Conservation (phyloP, 2,888 invertebrate species). For the Mimas tiliae region DNA sequence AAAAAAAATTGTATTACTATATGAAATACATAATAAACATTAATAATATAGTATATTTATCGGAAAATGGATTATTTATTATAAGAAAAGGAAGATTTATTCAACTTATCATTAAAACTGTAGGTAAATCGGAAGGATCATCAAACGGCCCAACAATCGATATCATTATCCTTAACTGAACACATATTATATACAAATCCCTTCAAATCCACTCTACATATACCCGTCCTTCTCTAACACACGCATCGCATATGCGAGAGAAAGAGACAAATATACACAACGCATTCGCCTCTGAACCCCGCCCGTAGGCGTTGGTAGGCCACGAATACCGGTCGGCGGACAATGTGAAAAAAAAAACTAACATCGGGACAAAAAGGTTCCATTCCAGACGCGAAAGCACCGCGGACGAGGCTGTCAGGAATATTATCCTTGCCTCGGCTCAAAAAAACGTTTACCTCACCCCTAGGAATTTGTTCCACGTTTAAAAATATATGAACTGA, state of each 20-base stretch:
- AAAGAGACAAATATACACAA: slow-evolving; percentile 46
- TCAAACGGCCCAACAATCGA: slow-evolving; percentile 28
- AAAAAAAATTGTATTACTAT: no score
- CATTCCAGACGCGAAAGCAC: slow-evolving; percentile 40
- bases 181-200: slow-evolving; percentile 38
- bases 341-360: slow-evolving; percentile 70
- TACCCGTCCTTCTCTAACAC: slow-evolving; percentile 45
- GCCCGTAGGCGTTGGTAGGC: slow-evolving; percentile 64
- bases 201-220: slow-evolving; percentile 38
- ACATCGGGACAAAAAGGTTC: slow-evolving; percentile 73
- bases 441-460: slow-evolving; percentile 8
- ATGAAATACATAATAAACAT: no score
- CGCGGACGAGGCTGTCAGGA: slow-evolving; percentile 59
- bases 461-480: not conserved
- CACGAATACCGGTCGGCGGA: slow-evolving; percentile 64
- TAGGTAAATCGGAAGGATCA: not conserved
- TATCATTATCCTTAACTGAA: slow-evolving; percentile 28
- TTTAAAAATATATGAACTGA: not conserved
- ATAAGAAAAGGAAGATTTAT: no score
- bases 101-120: not conserved
- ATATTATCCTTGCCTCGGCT: slow-evolving; percentile 59
- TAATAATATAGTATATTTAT: no score
- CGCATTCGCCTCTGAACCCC: slow-evolving; percentile 45
- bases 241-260: slow-evolving; percentile 29
- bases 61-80: no score